phyloP scores from a whole-genome alignment of 1,140 invertebrate species.

The Muscidifurax raptorellus region DNA sequence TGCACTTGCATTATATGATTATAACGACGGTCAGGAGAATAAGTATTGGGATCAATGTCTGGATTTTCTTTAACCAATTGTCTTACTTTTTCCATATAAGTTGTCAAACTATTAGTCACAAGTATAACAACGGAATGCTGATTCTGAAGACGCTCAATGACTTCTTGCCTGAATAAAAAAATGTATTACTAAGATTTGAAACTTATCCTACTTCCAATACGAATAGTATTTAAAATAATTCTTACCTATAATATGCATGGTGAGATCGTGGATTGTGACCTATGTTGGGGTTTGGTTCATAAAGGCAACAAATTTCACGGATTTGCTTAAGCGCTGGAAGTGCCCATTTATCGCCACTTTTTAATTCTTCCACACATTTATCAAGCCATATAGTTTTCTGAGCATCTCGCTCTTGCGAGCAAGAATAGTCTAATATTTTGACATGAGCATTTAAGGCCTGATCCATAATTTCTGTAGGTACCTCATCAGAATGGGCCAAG shows the following conservation, averaged over 20 bases:
- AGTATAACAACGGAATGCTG: conserved; percentile 95
- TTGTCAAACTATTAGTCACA: conserved; percentile 93
- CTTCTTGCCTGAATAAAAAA: conserved; percentile 80
- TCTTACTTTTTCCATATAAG: conserved; percentile 93
- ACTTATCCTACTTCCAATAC: not conserved
- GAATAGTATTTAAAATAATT: too few species aligned
- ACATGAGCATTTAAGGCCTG: conserved; percentile 96
- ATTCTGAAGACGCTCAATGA: conserved; percentile 94
- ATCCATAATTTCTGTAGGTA: conserved; percentile 98
- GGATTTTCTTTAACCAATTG: conserved; percentile 83
- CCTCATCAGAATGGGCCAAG: conserved; percentile 96
- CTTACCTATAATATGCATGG: conserved; percentile 81
- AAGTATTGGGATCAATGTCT: conserved; percentile 87
- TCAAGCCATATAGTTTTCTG: conserved; percentile 97
- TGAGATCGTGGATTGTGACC: conserved; percentile 79
- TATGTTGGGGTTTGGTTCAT: conserved; percentile 87
- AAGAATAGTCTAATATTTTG: conserved; percentile 98
- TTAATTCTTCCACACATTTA: conserved; percentile 96
- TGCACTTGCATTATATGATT: conserved; percentile 95
- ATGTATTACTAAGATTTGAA: conserved; percentile 48
- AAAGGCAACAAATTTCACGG: conserved; percentile 95
- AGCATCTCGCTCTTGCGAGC: conserved; percentile 95
- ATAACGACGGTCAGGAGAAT: conserved; percentile 92
- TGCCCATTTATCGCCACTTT: conserved; percentile 92
- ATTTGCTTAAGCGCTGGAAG: conserved; percentile 97